Percentiles rank a stretch among this genome's conserved stretches.
These are phyloP conservation scores for Drepana falcataria DNA, from an alignment of 2,888 invertebrate genomes.

Conservation along the genomic window DNA sequence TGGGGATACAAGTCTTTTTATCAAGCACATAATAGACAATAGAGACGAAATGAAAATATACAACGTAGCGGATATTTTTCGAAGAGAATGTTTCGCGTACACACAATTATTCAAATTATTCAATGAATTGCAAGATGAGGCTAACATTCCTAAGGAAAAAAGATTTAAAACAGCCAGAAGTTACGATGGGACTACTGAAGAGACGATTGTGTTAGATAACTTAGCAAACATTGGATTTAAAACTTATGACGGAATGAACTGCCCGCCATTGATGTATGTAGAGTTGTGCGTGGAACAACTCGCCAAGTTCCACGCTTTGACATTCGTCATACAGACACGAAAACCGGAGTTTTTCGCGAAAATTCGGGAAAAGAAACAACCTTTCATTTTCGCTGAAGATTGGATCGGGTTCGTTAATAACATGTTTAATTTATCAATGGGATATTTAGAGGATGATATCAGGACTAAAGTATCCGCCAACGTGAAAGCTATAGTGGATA, in stretches of 20 bases:
- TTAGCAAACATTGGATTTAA: slow-evolving; percentile 36
- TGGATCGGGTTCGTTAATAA: slow-evolving; percentile 24
- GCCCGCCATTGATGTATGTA: slow-evolving; percentile 37
- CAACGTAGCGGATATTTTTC: slow-evolving; percentile 25
- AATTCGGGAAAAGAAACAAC: slow-evolving; percentile 21
- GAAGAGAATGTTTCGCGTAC: slow-evolving; percentile 37
- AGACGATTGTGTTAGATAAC: slow-evolving; percentile 46
- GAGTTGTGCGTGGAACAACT: slow-evolving; percentile 39
- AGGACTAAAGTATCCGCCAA: slow-evolving; percentile 24
- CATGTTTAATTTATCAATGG: slow-evolving; percentile 17
- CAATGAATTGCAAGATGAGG: slow-evolving; percentile 36
- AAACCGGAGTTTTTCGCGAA: slow-evolving; percentile 36
- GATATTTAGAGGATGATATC: slow-evolving; percentile 21
- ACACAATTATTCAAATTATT: slow-evolving; percentile 36
- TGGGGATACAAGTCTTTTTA: slow-evolving; percentile 41
- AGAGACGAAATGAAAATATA: slow-evolving; percentile 17
- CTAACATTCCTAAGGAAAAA: slow-evolving; percentile 31
- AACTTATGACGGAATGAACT: slow-evolving; percentile 34
- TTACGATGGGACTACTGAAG: slow-evolving; percentile 31
- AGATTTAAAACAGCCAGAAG: slow-evolving; percentile 35
- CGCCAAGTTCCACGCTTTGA: slow-evolving; percentile 48
- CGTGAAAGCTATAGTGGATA: slow-evolving; percentile 18
- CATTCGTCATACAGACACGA: slow-evolving; percentile 36
- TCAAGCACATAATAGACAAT: slow-evolving; percentile 30
- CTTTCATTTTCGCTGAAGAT: slow-evolving; percentile 25